These are phyloP conservation scores for Ochotona princeps DNA, from an alignment of 2,113 vertebrate species.

Conservation along the genomic window DNA sequence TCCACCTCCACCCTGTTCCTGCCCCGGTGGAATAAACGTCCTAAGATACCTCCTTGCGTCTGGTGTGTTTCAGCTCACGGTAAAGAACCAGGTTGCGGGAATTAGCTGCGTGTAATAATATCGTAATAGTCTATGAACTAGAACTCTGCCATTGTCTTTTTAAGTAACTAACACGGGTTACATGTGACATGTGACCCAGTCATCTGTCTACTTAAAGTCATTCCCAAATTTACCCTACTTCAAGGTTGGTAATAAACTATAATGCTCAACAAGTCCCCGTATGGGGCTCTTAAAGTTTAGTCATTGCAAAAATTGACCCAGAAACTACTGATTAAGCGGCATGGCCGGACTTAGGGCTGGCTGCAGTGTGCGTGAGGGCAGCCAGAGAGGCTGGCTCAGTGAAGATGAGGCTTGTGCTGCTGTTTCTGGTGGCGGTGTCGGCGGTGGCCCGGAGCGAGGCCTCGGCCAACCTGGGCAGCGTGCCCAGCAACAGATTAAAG, in stretches of 20 bases:
- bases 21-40: too few species aligned
- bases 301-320: constrained; percentile 5
- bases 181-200: background rate
- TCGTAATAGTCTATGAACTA: too few species aligned
- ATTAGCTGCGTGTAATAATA: too few species aligned
- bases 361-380: background rate
- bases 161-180: too few species aligned
- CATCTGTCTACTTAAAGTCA: background rate
- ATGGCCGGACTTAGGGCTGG: background rate
- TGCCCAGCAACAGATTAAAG: constrained; percentile 91
- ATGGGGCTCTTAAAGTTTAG: background rate
- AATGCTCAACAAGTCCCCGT: background rate
- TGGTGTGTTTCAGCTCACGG: too few species aligned
- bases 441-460: constrained; percentile 84
- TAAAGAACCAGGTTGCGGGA: too few species aligned
- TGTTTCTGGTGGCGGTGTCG: constrained; percentile 70
- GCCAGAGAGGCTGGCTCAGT: background rate
- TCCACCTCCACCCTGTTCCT: too few species aligned
- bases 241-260: background rate
- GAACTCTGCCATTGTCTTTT: too few species aligned
- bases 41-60: too few species aligned
- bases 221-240: background rate
- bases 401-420: constrained; percentile 68
- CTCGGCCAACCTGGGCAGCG: constrained; percentile 87
- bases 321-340: background rate